These are phyloP conservation scores for Gallinago nigripennis DNA, from an alignment of 2,797 vertebrate genomes.

Conservation along the genomic window DNA sequence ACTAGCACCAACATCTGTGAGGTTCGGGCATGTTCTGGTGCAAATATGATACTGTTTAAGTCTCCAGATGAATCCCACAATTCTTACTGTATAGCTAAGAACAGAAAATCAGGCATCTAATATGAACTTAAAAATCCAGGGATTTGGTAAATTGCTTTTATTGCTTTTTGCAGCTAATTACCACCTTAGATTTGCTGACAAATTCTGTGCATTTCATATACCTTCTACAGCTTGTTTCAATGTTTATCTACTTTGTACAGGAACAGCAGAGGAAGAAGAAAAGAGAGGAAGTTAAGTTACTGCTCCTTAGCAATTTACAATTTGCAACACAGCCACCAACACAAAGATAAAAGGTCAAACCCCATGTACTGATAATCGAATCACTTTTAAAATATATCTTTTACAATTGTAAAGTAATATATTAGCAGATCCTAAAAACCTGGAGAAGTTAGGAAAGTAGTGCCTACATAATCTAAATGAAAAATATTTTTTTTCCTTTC, in stretches of 20 bases:
- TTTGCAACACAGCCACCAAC: neutral
- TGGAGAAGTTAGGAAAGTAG: slow-evolving; percentile 18
- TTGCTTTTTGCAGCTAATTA: no score
- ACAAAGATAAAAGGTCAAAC: neutral
- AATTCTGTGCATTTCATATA: no score
- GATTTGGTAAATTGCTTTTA: no score
- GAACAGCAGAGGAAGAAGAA: no score
- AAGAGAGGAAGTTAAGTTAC: no score
- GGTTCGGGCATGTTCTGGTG: neutral
- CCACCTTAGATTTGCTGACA: no score
- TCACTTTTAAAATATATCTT: neutral
- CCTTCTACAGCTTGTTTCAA: no score
- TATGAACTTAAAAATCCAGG: neutral
- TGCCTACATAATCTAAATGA: slow-evolving; percentile 53
- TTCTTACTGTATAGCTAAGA: neutral
- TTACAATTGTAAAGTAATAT: slow-evolving; percentile 40
- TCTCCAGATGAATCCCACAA: neutral
- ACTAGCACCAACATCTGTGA: no score
- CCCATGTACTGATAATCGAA: neutral
- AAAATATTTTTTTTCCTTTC: slow-evolving; percentile 50
- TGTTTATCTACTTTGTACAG: no score
- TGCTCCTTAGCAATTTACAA: no score
- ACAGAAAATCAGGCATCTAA: neutral
- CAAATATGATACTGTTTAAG: accelerated
- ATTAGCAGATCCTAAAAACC: slow-evolving; percentile 13